A percentile compares a stretch with the other conserved stretches of the same genome.
These are phyloP conservation scores for Euplagia quadripunctaria DNA, from an alignment of 2,888 invertebrate species.

Conservation along the genomic window DNA sequence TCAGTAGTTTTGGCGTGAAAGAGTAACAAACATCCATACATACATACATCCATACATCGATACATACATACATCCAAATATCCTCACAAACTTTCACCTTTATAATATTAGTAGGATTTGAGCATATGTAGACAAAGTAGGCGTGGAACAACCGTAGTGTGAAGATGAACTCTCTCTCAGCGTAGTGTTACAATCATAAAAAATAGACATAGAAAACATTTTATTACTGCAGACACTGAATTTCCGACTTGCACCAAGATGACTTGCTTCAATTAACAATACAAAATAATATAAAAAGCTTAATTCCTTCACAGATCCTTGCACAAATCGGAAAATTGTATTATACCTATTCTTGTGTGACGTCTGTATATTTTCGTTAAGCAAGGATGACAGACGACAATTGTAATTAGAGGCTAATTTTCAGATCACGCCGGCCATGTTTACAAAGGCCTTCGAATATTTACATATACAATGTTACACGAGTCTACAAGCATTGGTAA, in stretches of 20 bases:
- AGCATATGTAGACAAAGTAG: not conserved
- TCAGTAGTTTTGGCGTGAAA: too few species aligned
- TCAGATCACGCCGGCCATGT: constrained; percentile 66
- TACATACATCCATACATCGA: too few species aligned
- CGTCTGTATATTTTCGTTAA: constrained; percentile 39
- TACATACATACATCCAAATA: too few species aligned
- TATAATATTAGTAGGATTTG: too few species aligned
- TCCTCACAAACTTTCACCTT: too few species aligned
- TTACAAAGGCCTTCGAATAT: constrained; percentile 57
- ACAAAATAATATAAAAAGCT: not conserved
- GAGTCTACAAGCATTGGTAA: constrained; percentile 35
- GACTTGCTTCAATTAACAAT: not conserved
- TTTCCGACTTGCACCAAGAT: not conserved
- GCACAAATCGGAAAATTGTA: not conserved
- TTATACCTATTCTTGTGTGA: constrained; percentile 9
- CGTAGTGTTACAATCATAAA: not conserved
- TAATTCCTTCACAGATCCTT: not conserved
- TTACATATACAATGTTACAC: constrained; percentile 59
- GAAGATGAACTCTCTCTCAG: too few species aligned
- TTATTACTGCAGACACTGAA: not conserved
- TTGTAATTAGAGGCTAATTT: constrained; percentile 77
- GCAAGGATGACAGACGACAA: constrained; percentile 59
- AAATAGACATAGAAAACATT: not conserved
- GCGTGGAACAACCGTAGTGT: not conserved
- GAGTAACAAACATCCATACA: too few species aligned